Conservation (phyloP, 2,797 vertebrate species). For the Menidia menidia region DNA sequence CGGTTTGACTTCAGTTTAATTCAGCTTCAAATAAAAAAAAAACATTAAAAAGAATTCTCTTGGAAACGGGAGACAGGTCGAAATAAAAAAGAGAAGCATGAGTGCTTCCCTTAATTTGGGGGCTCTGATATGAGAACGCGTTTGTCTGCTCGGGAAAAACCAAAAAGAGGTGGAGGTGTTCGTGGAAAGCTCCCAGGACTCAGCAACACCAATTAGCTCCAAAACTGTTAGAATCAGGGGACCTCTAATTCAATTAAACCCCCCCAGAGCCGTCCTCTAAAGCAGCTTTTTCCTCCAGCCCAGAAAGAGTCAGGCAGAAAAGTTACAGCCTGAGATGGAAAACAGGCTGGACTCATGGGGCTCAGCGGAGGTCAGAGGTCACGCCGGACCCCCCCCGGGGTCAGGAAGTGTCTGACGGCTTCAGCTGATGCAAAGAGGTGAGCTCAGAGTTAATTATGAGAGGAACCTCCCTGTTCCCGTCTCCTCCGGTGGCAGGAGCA, state of each 20-base stretch:
- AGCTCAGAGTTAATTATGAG: background rate
- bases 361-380: too few species aligned
- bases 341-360: too few species aligned
- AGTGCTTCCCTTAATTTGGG: background rate
- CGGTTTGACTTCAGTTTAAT: background rate
- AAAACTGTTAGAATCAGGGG: background rate
- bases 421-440: too few species aligned
- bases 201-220: background rate
- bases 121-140: background rate
- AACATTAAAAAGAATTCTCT: background rate
- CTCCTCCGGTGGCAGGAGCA: background rate
- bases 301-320: background rate
- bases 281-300: background rate
- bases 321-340: background rate
- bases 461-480: background rate
- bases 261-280: background rate
- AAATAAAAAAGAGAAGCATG: background rate
- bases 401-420: too few species aligned
- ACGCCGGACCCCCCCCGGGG: too few species aligned
- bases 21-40: background rate
- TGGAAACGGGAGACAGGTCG: background rate
- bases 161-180: background rate
- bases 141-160: background rate
- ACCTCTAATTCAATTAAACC: constrained; percentile 2
- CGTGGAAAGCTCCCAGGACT: background rate